phyloP scores from a whole-genome alignment of 1,140 invertebrate genomes.

The Zaprionus lachaisei region DNA sequence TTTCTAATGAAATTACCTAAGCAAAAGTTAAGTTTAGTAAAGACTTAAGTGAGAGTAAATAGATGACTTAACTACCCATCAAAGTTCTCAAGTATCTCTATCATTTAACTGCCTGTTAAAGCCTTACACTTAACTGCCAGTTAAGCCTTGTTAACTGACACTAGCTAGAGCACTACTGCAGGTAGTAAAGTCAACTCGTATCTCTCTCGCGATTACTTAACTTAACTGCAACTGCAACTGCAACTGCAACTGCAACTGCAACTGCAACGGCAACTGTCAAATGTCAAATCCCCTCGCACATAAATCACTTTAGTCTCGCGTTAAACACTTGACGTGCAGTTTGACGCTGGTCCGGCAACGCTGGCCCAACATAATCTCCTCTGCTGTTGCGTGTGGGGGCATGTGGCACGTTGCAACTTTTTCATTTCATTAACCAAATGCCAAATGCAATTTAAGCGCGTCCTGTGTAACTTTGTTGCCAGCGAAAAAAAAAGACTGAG shows the following conservation, averaged over 20 bases:
- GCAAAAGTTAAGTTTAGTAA: too few species aligned
- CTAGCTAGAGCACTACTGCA: too few species aligned
- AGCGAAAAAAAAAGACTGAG: background rate
- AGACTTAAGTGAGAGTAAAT: too few species aligned
- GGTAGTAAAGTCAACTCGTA: too few species aligned
- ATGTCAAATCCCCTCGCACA: background rate
- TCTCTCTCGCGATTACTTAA: too few species aligned
- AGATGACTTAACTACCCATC: too few species aligned
- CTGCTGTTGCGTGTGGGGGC: background rate
- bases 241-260: background rate
- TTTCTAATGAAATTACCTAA: background rate
- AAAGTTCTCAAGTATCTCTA: too few species aligned
- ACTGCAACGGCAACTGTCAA: background rate
- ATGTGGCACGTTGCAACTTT: background rate
- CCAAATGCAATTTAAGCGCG: background rate
- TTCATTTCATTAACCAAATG: constrained; percentile 6
- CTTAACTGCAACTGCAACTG: background rate
- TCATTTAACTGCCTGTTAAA: too few species aligned
- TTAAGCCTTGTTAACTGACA: too few species aligned
- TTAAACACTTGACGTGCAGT: background rate
- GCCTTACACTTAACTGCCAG: too few species aligned
- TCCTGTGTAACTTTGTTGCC: background rate
- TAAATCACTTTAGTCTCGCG: background rate
- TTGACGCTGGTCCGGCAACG: background rate
- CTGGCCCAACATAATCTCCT: background rate